Evolutionary conservation across 1,140 invertebrate genomes (phyloP).

Genomic region (Cyclargus thomasi): DNA sequence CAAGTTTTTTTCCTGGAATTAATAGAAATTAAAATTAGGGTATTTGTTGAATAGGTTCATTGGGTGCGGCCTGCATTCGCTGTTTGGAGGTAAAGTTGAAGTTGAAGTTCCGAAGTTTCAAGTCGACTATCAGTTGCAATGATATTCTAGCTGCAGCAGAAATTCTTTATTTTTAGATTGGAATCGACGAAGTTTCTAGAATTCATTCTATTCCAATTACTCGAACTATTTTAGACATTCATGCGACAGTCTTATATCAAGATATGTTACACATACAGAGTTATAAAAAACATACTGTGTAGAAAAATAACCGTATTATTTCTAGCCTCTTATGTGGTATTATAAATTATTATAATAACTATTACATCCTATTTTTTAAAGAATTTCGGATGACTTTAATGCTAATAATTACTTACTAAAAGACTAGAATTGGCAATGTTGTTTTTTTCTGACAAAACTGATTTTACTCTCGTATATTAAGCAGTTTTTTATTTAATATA

Average conservation of each 20-base stretch:
- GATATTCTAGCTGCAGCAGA: background rate
- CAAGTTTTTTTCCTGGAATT: too few relatives aligned
- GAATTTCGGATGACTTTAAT: too few relatives aligned
- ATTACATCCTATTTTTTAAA: too few relatives aligned
- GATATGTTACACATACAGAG: background rate
- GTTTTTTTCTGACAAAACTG: too few relatives aligned
- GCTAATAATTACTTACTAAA: too few relatives aligned
- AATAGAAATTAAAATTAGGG: background rate
- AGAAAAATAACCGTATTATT: too few relatives aligned
- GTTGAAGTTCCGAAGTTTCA: background rate
- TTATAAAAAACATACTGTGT: background rate
- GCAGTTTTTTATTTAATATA: too few relatives aligned
- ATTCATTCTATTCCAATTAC: background rate
- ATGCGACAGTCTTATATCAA: background rate
- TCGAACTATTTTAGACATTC: background rate
- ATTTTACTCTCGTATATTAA: too few relatives aligned
- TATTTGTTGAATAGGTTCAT: background rate
- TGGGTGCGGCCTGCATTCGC: too few relatives aligned
- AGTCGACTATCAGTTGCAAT: conserved; percentile 12
- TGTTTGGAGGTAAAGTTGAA: background rate
- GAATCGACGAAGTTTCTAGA: conserved; percentile 6
- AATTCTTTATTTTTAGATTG: conserved; percentile 2
- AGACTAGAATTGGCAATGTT: too few relatives aligned
- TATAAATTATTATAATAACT: too few relatives aligned
- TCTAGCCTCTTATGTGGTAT: too few relatives aligned